Conservation (phyloP, 2,888 invertebrate genomes). For the Melieria picta region DNA sequence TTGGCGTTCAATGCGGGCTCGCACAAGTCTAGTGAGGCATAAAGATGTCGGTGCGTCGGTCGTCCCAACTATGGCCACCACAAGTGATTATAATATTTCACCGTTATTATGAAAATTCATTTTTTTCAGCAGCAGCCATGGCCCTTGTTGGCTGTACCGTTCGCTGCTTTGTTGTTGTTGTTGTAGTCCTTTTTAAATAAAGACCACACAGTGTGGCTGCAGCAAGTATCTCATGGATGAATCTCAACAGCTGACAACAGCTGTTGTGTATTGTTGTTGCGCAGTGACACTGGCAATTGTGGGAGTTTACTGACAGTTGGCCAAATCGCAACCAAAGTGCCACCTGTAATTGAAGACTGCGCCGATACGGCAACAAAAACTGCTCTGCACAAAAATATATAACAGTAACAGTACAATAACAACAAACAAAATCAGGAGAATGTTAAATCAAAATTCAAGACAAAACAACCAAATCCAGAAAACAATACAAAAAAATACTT, state of each 20-base stretch:
- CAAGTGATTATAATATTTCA: slow-evolving; percentile 53
- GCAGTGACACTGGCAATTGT: slow-evolving; percentile 9
- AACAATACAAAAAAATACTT: neutral
- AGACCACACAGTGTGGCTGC: slow-evolving; percentile 21
- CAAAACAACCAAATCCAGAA: neutral
- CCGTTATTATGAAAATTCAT: slow-evolving; percentile 52
- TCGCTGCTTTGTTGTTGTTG: slow-evolving; percentile 5
- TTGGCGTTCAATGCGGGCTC: slow-evolving; percentile 6
- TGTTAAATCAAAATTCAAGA: neutral
- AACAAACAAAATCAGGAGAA: neutral
- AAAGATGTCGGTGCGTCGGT: neutral
- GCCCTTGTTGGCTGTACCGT: neutral
- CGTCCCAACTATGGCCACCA: slow-evolving; percentile 10
- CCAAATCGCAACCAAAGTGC: neutral
- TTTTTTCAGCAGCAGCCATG: slow-evolving; percentile 22
- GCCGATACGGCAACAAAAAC: neutral
- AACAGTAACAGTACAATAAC: neutral
- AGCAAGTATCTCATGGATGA: neutral
- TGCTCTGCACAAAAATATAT: neutral
- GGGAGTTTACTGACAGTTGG: slow-evolving; percentile 33
- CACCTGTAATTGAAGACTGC: neutral
- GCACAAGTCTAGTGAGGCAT: neutral
- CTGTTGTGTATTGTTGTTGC: slow-evolving; percentile 7
- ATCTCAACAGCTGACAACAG: slow-evolving; percentile 18
- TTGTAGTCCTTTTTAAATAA: slow-evolving; percentile 33